Evolutionary conservation across 2,888 invertebrate genomes (phyloP).

Genomic region (Macrostomum cliftonense): DNA sequence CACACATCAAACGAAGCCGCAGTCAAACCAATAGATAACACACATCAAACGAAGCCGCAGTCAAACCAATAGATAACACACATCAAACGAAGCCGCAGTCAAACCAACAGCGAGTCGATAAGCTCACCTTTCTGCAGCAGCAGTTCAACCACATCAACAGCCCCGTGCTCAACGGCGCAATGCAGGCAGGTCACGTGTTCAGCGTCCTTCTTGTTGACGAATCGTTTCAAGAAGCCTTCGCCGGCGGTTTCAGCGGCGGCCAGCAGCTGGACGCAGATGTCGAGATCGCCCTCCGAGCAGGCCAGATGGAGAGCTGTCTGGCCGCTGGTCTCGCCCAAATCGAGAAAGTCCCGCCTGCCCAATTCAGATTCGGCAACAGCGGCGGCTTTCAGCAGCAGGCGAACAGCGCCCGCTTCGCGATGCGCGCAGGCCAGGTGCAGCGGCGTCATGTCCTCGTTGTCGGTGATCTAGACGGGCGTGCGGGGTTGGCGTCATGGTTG

Average conservation of each 20-base stretch:
- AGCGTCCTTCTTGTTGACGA: conserved; percentile 51
- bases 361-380: no score
- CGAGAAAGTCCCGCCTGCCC: no score
- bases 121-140: conserved; percentile 7
- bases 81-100: no score
- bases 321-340: no score
- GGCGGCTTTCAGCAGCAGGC: conserved; percentile 23
- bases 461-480: conserved; percentile 30
- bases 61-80: no score
- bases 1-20: no score
- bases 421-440: conserved; percentile 43
- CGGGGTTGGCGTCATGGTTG: no score
- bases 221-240: no score
- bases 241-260: conserved; percentile 11
- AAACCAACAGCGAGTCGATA: no score
- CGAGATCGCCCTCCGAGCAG: conserved; percentile 49
- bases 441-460: conserved; percentile 57
- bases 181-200: conserved; percentile 66
- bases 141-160: conserved; percentile 54
- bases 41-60: no score
- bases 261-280: conserved; percentile 16
- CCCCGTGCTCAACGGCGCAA: conserved; percentile 68
- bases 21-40: no score
- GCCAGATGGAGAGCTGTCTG: conserved; percentile 49
- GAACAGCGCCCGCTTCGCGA: conserved; percentile 23